Evolutionary conservation across 2,113 vertebrate species (phyloP).

Genomic region (Poecile atricapillus): DNA sequence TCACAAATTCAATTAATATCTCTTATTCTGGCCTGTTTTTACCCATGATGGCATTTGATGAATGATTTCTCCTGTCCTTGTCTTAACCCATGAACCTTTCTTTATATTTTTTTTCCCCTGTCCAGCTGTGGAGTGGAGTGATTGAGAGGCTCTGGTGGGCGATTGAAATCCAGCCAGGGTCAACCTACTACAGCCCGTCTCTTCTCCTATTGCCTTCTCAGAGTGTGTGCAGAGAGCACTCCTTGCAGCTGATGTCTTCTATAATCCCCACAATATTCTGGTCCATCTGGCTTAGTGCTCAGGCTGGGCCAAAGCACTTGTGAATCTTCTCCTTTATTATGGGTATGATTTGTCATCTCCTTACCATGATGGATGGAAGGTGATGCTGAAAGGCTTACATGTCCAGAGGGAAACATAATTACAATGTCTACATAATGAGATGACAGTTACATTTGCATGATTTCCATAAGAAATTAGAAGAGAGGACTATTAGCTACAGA

Average conservation of each 20-base stretch:
- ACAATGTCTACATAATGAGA: background rate
- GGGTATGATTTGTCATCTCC: background rate
- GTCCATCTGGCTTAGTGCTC: background rate
- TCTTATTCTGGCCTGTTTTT: background rate
- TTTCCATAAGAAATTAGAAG: background rate
- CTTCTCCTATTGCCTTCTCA: background rate
- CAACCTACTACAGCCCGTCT: background rate
- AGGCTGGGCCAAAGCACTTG: background rate
- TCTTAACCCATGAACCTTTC: background rate
- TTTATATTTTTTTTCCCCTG: background rate
- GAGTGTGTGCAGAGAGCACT: accelerated
- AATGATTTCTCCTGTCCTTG: background rate
- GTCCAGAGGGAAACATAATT: background rate
- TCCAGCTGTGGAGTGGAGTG: background rate
- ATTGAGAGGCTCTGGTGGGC: background rate
- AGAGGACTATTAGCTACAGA: background rate
- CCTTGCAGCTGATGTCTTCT: background rate
- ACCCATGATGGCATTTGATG: background rate
- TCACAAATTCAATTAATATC: background rate
- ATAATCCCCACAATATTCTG: background rate
- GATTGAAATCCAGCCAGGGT: background rate
- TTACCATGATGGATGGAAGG: background rate
- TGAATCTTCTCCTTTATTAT: background rate
- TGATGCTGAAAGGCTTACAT: background rate
- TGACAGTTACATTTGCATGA: background rate